These are phyloP conservation scores for Nothobranchius kuhntae DNA, from an alignment of 2,113 vertebrate genomes.

Conservation along the genomic window DNA sequence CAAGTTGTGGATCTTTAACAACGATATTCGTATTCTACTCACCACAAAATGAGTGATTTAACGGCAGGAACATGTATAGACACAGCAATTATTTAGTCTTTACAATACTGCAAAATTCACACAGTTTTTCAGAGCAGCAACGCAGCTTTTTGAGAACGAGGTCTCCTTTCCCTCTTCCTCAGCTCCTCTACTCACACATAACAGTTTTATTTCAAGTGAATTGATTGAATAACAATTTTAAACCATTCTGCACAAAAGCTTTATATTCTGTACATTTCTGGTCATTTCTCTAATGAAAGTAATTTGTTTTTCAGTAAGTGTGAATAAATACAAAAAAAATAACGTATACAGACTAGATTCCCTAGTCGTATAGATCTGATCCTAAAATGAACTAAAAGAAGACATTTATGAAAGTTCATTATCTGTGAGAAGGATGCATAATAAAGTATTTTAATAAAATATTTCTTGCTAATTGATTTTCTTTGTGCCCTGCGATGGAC, in stretches of 20 bases:
- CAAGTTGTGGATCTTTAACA: no score
- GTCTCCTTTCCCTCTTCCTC: neutral
- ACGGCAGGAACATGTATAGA: no score
- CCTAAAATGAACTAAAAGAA: no score
- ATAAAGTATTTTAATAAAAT: no score
- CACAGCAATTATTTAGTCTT: no score
- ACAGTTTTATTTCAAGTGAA: neutral
- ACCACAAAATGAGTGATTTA: no score
- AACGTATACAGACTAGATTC: neutral
- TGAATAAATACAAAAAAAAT: neutral
- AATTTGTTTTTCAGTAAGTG: neutral
- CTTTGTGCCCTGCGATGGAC: no score
- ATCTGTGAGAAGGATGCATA: neutral
- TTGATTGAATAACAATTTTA: neutral
- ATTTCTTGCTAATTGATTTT: no score
- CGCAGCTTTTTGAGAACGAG: neutral
- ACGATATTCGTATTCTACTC: no score
- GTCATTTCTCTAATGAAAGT: neutral
- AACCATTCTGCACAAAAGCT: neutral
- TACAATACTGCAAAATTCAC: neutral
- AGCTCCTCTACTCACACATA: neutral
- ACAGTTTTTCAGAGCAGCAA: neutral
- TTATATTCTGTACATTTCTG: neutral
- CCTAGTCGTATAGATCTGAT: no score
- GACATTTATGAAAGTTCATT: neutral